phyloP scores from a whole-genome alignment of 2,888 invertebrate species.

The Chymomyza amoena region DNA sequence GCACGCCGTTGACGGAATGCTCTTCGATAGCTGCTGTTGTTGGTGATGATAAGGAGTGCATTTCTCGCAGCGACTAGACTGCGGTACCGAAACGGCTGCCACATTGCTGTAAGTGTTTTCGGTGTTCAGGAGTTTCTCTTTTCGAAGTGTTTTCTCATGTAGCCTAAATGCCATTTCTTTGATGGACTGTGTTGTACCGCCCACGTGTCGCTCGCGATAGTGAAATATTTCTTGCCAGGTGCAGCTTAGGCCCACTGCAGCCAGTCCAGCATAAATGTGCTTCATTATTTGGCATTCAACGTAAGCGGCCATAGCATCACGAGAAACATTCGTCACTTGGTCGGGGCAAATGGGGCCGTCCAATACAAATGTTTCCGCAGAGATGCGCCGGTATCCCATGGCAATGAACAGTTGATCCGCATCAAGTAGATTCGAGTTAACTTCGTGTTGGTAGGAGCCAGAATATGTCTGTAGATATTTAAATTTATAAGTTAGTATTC shows the following conservation, averaged over 20 bases:
- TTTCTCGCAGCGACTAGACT: conserved; percentile 40
- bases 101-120: conserved; percentile 63
- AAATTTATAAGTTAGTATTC: background rate
- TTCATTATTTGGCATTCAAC: conserved; percentile 93
- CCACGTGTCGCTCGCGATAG: conserved; percentile 75
- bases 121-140: conserved; percentile 57
- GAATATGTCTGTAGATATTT: conserved; percentile 84
- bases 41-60: conserved; percentile 46
- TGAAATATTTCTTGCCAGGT: conserved; percentile 84
- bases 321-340: conserved; percentile 87
- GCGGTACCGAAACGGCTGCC: conserved; percentile 9
- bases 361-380: conserved; percentile 81
- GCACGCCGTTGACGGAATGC: conserved; percentile 26
- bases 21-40: conserved; percentile 21
- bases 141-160: conserved; percentile 71
- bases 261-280: conserved; percentile 85
- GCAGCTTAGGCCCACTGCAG: conserved; percentile 80
- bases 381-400: conserved; percentile 88
- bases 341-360: conserved; percentile 90
- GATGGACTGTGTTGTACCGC: conserved; percentile 72
- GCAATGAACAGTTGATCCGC: conserved; percentile 88
- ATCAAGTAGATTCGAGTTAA: conserved; percentile 88
- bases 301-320: conserved; percentile 91
- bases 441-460: conserved; percentile 93
- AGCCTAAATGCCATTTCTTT: conserved; percentile 71